Evolutionary conservation across 2,113 vertebrate genomes (phyloP).

Genomic region (Dipodomys spectabilis): DNA sequence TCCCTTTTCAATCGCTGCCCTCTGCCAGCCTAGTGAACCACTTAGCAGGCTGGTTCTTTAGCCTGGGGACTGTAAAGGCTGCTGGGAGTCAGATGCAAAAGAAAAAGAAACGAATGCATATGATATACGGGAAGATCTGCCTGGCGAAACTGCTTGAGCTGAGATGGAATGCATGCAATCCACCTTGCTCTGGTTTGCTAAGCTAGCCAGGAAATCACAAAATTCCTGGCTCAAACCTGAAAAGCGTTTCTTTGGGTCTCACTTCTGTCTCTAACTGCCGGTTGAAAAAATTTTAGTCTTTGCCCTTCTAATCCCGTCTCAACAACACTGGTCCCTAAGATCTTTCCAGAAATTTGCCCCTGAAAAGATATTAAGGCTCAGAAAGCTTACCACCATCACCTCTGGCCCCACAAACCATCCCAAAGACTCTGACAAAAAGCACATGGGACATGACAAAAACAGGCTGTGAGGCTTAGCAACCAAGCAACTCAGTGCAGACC

Average conservation of each 20-base stretch:
- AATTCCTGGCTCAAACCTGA: neutral
- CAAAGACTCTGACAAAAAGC: neutral
- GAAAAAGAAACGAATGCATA: neutral
- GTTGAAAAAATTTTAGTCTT: neutral
- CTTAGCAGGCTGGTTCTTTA: neutral
- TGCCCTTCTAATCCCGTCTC: neutral
- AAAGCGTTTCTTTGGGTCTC: neutral
- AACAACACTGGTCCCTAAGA: neutral
- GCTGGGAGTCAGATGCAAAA: neutral
- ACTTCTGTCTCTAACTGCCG: neutral
- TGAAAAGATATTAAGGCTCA: neutral
- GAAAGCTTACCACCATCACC: neutral
- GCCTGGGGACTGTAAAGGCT: neutral
- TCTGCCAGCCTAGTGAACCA: neutral
- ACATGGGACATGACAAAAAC: neutral
- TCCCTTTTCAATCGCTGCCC: slow-evolving; percentile 36
- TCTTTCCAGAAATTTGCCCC: neutral
- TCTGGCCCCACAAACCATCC: neutral
- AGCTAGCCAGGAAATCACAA: slow-evolving; percentile 21
- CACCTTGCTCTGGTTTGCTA: neutral
- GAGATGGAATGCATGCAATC: neutral
- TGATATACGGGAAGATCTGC: neutral
- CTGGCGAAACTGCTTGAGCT: neutral
- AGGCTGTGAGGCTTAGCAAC: neutral
- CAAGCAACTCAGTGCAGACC: neutral